Conservation (phyloP, 2,888 invertebrate genomes). For the Athetis lepigone region DNA sequence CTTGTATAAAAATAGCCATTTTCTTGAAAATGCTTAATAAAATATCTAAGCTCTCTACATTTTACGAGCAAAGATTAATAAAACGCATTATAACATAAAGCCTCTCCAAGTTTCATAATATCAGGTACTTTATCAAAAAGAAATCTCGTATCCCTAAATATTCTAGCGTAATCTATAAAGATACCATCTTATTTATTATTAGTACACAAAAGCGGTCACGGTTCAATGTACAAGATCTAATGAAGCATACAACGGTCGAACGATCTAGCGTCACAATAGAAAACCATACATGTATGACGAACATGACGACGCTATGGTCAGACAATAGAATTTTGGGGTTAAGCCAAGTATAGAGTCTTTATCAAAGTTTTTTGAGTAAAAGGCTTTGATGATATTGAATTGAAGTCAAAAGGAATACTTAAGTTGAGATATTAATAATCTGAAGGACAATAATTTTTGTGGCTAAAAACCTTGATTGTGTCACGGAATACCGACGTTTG, state of each 20-base stretch:
- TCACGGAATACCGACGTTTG: no score
- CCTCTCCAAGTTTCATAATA: background rate
- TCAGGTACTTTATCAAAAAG: background rate
- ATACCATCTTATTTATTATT: slow-evolving; percentile 23
- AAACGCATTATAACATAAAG: no score
- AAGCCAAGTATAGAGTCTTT: slow-evolving; percentile 40
- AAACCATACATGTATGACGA: slow-evolving; percentile 32
- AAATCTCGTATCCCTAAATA: slow-evolving; percentile 8
- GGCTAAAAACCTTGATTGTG: no score
- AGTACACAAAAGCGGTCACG: slow-evolving; percentile 32
- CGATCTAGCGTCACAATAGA: slow-evolving; percentile 32
- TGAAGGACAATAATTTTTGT: no score
- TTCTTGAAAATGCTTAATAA: no score
- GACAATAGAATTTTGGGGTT: slow-evolving; percentile 42
- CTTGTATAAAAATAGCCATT: no score
- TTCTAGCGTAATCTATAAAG: slow-evolving; percentile 23
- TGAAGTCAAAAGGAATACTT: background rate
- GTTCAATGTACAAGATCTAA: slow-evolving; percentile 40
- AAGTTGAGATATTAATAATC: background rate
- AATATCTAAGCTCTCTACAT: no score
- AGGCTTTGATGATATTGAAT: background rate
- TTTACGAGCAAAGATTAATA: no score
- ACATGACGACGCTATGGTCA: slow-evolving; percentile 24
- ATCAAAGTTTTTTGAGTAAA: background rate
- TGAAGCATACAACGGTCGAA: slow-evolving; percentile 39